Conservation (phyloP, 2,797 vertebrate species). For the Myotis pilosus region DNA sequence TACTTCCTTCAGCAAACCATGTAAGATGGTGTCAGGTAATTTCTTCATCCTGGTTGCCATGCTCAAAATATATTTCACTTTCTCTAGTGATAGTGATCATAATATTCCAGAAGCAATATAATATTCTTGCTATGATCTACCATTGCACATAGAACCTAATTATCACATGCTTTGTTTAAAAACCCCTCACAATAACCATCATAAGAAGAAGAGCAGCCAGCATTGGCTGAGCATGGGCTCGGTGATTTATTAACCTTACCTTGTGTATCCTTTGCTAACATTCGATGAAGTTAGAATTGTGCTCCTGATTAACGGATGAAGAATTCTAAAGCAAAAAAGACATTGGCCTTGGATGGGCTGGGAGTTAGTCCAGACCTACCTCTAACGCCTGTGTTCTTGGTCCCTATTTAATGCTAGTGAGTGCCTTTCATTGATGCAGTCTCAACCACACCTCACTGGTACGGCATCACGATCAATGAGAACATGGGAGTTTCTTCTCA, state of each 20-base stretch:
- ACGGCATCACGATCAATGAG: neutral
- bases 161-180: neutral
- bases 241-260: neutral
- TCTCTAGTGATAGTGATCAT: neutral
- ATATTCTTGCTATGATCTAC: neutral
- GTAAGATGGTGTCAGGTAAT: neutral
- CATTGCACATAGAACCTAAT: neutral
- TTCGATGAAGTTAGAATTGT: neutral
- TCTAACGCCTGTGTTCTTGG: neutral
- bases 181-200: neutral
- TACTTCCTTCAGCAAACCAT: constrained; percentile 2
- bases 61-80: neutral
- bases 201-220: neutral
- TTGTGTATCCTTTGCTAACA: neutral
- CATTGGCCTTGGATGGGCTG: neutral
- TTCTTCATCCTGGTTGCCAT: neutral
- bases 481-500: neutral
- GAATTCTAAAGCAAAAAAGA: neutral
- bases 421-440: neutral
- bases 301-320: neutral
- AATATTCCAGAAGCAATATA: neutral
- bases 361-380: neutral
- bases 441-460: neutral
- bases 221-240: neutral
- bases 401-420: neutral